Conservation (phyloP, 2,113 vertebrate species). For the Chitala chitala region DNA sequence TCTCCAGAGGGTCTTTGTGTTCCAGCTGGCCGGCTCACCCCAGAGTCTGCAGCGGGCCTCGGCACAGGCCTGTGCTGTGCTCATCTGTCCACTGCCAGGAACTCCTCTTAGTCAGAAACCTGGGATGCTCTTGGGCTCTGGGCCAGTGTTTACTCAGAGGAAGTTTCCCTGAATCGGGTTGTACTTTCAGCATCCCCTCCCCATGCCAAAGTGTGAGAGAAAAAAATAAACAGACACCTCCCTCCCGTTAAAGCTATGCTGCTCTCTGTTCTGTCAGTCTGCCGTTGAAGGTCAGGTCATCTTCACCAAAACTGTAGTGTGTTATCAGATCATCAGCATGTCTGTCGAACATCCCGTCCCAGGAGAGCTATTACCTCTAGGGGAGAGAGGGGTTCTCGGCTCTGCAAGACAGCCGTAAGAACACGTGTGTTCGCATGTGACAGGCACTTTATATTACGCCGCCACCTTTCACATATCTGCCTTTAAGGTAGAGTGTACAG, state of each 20-base stretch:
- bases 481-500: no score
- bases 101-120: conserved; percentile 19
- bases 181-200: background rate
- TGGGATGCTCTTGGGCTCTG: background rate
- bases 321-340: background rate
- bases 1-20: background rate
- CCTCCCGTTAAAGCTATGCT: no score
- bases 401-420: no score
- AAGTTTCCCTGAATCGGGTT: conserved; percentile 1
- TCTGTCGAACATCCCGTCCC: background rate
- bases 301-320: background rate
- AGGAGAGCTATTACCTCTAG: background rate
- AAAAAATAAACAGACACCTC: no score
- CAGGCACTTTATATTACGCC: no score
- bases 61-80: background rate
- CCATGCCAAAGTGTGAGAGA: no score
- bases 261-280: no score
- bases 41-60: background rate
- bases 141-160: background rate
- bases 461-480: no score
- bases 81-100: conserved; percentile 3
- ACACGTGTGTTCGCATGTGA: no score
- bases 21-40: background rate
- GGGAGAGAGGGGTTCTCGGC: no score
- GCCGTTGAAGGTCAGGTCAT: background rate